A percentile compares a stretch with the other conserved stretches of the same genome.
Evolutionary conservation across 2,113 vertebrate species (phyloP).

Genomic region (Thomomys bottae): DNA sequence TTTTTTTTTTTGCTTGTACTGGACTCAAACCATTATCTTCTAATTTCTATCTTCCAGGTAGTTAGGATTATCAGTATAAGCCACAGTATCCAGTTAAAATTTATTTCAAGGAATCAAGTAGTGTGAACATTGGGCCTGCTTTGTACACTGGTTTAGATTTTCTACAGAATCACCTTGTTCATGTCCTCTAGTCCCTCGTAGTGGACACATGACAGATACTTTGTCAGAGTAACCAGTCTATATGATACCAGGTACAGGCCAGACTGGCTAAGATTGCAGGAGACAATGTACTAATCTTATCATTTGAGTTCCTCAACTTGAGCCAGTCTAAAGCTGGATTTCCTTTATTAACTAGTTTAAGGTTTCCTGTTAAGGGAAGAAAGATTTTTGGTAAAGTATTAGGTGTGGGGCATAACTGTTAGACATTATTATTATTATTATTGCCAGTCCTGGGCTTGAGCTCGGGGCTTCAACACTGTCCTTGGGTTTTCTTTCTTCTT

Average conservation of each 20-base stretch:
- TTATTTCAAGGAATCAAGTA: not conserved
- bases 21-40: no score
- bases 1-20: no score
- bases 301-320: not conserved
- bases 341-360: constrained; percentile 35
- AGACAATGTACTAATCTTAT: not conserved
- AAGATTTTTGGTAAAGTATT: not conserved
- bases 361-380: constrained; percentile 16
- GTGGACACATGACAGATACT: not conserved
- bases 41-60: no score
- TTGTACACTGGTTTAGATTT: not conserved
- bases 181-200: not conserved
- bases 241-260: not conserved
- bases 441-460: no score
- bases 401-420: not conserved
- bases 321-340: not conserved
- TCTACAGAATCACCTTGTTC: not conserved
- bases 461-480: no score
- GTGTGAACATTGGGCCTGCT: not conserved
- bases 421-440: constrained; percentile 1
- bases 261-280: not conserved
- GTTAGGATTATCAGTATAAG: no score
- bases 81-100: not conserved
- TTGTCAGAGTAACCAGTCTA: not conserved
- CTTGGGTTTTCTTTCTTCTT: no score